A percentile compares a stretch with the other conserved stretches of the same genome.
phyloP scores from a whole-genome alignment of 1,140 invertebrate genomes.

The Papilio machaon region DNA sequence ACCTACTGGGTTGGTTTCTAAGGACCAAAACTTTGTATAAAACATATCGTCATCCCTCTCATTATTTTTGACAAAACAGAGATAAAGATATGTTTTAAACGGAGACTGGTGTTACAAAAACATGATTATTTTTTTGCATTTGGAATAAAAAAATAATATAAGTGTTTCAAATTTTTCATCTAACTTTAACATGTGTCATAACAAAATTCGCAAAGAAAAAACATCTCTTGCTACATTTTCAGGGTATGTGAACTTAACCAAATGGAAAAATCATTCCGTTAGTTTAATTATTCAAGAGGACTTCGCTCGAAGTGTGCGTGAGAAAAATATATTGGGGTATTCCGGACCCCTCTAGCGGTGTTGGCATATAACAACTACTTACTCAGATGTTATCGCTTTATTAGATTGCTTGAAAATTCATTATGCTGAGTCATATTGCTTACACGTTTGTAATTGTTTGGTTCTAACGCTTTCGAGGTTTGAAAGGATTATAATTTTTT shows the following conservation, averaged over 20 bases:
- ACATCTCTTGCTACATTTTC: not conserved
- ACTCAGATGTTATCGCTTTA: constrained; percentile 18
- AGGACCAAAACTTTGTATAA: too few relatives aligned
- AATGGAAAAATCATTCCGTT: constrained; percentile 12
- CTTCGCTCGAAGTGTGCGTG: constrained; percentile 10
- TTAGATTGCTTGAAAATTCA: constrained; percentile 31
- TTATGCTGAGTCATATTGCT: constrained; percentile 16
- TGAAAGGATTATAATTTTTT: not conserved
- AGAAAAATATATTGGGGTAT: constrained; percentile 22
- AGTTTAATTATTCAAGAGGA: constrained; percentile 18
- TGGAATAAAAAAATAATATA: too few relatives aligned
- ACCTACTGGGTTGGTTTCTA: not conserved
- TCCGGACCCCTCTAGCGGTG: constrained; percentile 3
- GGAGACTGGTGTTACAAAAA: too few relatives aligned
- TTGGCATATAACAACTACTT: not conserved
- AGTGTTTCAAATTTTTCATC: not conserved
- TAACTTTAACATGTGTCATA: not conserved
- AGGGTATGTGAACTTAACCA: not conserved
- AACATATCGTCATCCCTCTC: not conserved
- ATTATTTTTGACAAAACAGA: too few relatives aligned
- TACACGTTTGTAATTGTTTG: not conserved
- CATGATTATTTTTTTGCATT: too few relatives aligned
- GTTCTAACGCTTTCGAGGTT: not conserved
- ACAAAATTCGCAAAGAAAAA: not conserved
- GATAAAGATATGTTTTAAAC: too few relatives aligned